Evolutionary conservation across 2,888 invertebrate genomes (phyloP), one percentile per base, ranked within the genome.

Genomic region (Lasioglossum morio): DNA sequence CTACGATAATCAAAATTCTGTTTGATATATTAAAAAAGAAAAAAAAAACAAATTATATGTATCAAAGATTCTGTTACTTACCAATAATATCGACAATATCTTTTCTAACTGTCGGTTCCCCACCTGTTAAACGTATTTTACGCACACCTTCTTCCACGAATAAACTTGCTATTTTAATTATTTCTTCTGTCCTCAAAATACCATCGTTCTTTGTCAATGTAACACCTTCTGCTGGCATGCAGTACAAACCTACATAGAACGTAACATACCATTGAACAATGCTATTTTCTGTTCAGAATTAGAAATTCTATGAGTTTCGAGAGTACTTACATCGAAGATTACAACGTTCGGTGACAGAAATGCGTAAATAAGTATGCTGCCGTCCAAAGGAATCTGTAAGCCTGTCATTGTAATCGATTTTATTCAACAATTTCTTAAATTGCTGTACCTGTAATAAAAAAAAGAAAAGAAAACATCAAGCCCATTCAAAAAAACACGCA

Each of bases 211-310:
- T 96, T 73, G 98, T 97, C 88, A 99, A 96, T 80, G 97, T 95
- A 80, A 99, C 98, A 72, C 99, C 99, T 94, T 98, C 98, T 69
- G 97, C 98, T 14, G 99, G 99, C 99, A 99, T 99, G 95, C 99
- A 99, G 95, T 99, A 99, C 91, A 97, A 97, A 96, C 99, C 99
- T 99, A 93, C 92, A 74, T 77, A 37, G 40, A 43, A 40, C n/a
- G 0, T 4, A 69, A 4, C 27, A 1, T 27, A 12, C 8, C 4
- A 60, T 46, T 12, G 14, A n/a, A n/a, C n/a, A n/a, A n/a, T n/a
- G n/a, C n/a, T n/a, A n/a, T n/a, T n/a, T 37, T 46, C 16, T 14
- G 19, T n/a, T 40, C 53, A n/a, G 69, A n/a, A 23, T 5, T 63
- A 0, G 23, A 48, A 75, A 48, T 27, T 16, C 37, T 53, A 8